phyloP scores from a whole-genome alignment of 2,888 invertebrate species.

The Limnephilus rhombicus region DNA sequence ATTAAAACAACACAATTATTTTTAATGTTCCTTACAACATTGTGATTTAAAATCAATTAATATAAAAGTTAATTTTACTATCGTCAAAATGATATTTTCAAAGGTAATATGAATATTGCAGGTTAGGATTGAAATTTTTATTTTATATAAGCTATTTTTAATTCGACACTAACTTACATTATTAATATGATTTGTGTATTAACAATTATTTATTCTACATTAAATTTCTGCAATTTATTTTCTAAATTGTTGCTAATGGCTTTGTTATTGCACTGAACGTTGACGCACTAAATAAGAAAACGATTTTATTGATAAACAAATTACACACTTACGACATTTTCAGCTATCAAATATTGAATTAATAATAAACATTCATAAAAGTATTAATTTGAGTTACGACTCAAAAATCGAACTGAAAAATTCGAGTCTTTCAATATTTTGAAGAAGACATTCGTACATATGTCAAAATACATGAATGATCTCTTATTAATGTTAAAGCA shows the following conservation, averaged over 20 bases:
- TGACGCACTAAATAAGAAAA: background rate
- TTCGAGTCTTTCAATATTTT: background rate
- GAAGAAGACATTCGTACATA: background rate
- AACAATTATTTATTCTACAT: background rate
- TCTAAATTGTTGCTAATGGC: background rate
- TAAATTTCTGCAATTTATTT: background rate
- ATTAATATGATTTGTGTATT: background rate
- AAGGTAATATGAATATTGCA: no score
- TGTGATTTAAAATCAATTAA: background rate
- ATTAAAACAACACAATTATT: background rate
- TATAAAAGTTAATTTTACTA: background rate
- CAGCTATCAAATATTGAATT: background rate
- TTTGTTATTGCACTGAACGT: background rate
- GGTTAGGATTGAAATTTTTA: background rate
- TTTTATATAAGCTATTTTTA: background rate
- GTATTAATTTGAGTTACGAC: background rate
- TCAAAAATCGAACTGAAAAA: background rate
- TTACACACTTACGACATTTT: background rate
- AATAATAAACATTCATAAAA: background rate
- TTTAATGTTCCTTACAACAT: background rate
- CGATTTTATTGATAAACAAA: background rate
- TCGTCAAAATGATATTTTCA: background rate
- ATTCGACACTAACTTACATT: no score
- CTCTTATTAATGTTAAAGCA: background rate
- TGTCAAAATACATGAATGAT: background rate